Evolutionary conservation across 2,113 vertebrate genomes (phyloP), one percentile per base, ranked within the genome.

Genomic region (Dissostichus mawsoni): DNA sequence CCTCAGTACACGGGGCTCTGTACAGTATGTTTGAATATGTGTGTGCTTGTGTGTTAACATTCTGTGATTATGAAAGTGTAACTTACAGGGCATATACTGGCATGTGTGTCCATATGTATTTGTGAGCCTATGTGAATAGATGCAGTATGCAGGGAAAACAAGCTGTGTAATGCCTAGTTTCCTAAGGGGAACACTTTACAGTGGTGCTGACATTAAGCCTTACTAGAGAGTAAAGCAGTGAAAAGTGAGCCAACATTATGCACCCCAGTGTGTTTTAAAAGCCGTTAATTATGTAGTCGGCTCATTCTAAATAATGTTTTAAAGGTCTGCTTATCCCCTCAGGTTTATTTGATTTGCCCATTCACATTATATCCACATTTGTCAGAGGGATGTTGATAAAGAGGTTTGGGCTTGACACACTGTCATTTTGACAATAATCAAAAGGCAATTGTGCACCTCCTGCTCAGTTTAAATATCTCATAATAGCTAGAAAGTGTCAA

Each of bases 251-350:
- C 23, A 50, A 18, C 18, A 66, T 76, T 55, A 55, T 74, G 44
- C n/a, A 59, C 57, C 79, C 83, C 74, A 36, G 63, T 25, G 69
- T 47, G 75, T 55, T 67, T 69, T 52, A 84, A 68, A 47, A 74
- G 69, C 36, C 14, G 66, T 56, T 75, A 75, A 90, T 87, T 86
- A 81, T 76, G 79, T 13, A 75, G 64, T 44, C 61, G 41, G 62
- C 65, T 78, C 73, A 71, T 80, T 78, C 72, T 8, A 85, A 71
- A 63, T 75, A 16, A 72, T 47, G 58, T 81, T 67, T 69, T 33
- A 63, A 85, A 73, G 23, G 63, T 73, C 55, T 61, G 55, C 63
- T 68, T 25, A 52, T 68, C 69, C 23, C 72, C 29, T 33, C 33
- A 76, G 45, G 29, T 63, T 69, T 48, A 68, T 82, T 72, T 76